phyloP scores from a whole-genome alignment of 2,797 vertebrate species.

The Antrozous pallidus region DNA sequence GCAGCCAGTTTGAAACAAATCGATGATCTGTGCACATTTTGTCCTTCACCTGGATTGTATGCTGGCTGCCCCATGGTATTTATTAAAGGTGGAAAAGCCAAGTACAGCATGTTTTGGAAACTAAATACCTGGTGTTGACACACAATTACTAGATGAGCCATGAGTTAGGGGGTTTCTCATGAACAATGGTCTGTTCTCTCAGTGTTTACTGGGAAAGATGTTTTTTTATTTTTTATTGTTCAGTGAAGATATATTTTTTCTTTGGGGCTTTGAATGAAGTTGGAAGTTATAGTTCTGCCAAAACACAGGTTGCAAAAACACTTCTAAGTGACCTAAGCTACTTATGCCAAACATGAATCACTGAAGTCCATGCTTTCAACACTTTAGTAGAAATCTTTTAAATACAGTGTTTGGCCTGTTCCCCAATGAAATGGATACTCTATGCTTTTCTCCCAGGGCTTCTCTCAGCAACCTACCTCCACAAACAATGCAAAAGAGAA shows the following conservation, averaged over 20 bases:
- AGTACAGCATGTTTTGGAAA: conserved; percentile 54
- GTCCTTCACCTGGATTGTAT: neutral
- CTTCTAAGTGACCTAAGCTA: conserved; percentile 4
- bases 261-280: conserved; percentile 19
- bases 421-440: conserved; percentile 13
- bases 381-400: conserved; percentile 4
- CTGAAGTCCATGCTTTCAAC: conserved; percentile 28
- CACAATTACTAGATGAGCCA: conserved; percentile 34
- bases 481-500: neutral
- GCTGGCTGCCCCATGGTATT: neutral
- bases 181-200: conserved; percentile 48
- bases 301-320: conserved; percentile 59
- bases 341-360: conserved; percentile 48
- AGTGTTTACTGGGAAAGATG: conserved; percentile 30
- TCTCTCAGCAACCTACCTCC: conserved; percentile 31
- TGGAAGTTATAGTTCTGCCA: conserved; percentile 9
- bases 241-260: neutral
- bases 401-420: neutral
- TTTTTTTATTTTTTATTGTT: neutral
- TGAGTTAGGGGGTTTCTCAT: conserved; percentile 12
- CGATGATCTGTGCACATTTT: neutral
- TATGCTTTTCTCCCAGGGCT: neutral
- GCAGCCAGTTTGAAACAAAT: conserved; percentile 21
- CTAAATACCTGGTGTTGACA: conserved; percentile 1
- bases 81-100: conserved; percentile 36